Base-by-base conservation (phyloP, 1,140 invertebrate species). In the Drosophila oshimai region DNA sequence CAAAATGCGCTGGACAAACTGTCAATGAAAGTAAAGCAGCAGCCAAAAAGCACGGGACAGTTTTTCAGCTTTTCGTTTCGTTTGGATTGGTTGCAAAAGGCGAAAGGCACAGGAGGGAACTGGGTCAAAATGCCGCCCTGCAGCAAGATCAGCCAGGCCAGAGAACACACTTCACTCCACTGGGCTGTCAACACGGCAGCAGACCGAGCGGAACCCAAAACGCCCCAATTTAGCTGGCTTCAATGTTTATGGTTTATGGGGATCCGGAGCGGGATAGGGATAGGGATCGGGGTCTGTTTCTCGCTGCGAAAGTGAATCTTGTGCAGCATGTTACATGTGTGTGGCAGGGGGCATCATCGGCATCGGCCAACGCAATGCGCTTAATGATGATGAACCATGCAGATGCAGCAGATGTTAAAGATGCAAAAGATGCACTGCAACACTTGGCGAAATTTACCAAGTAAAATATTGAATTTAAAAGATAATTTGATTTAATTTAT, bases 11-110 rank as follows among this genome's bases (percentile, higher is more conserved):
- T 20, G 41, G 18, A 33, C 58, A 72, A 86, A 80, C 80, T 84
- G 80, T 86, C 81, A 86, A 87, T 74, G 81, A 87, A 86, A 86
- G 80, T 81, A 87, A 86, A 76, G 62, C 67, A 72, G 62, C 51
- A 80, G 75, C n/a, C 71, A 72, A 4, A 28, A 17, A 46, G 44
- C 18, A 50, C 31, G 69, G 49, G 69, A 33, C 37, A 64, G 80
- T 86, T 80, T 72, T 53, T 65, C 2, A 13, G 22, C 18, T 44
- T 39, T 45, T 26, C 6, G 28, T 50, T 58, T 57, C 50, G 33
- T 55, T 55, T 60, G 33, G 17, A 17, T 34, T 22, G n/a, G 20
- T 45, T 47, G n/a, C n/a, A n/a, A n/a, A n/a, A 36, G 44, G 46
- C 28, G 67, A 74, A 79, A 81, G 77, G 55, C 47, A 49, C 55